Percentiles rank a stretch among this genome's conserved stretches.
Evolutionary conservation across 2,113 vertebrate genomes (phyloP).

Genomic region (Peromyscus maniculatus): DNA sequence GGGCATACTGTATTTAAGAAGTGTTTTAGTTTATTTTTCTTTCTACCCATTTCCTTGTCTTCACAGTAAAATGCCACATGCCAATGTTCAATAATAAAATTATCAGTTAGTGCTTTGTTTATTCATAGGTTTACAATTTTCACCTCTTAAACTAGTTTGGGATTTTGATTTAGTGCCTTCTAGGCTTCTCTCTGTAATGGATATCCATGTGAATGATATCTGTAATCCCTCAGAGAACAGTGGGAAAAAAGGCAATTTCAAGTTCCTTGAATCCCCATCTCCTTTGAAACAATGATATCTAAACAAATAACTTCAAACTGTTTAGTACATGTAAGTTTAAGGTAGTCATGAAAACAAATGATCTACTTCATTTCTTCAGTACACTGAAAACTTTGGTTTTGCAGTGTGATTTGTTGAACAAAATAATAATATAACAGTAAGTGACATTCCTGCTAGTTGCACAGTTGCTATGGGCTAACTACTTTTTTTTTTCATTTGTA

Average conservation of each 20-base stretch:
- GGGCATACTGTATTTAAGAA: background rate
- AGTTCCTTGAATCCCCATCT: background rate
- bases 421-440: background rate
- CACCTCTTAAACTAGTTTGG: constrained; percentile 47
- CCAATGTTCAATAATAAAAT: constrained; percentile 55
- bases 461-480: background rate
- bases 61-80: background rate
- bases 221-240: background rate
- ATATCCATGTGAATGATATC: constrained; percentile 17
- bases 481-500: background rate
- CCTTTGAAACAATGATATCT: background rate
- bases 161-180: constrained; percentile 1
- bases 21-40: background rate
- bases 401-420: background rate
- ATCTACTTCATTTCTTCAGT: background rate
- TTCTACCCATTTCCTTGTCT: background rate
- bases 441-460: too few relatives aligned
- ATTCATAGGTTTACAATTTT: constrained; percentile 56
- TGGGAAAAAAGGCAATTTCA: background rate
- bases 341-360: background rate
- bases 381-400: background rate
- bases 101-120: constrained; percentile 68
- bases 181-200: background rate
- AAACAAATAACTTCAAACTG: background rate
- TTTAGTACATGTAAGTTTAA: background rate